Percentiles rank a stretch among this genome's conserved stretches.
Evolutionary conservation across 2,113 vertebrate species (phyloP).

Genomic region (Pollachius pollachius): DNA sequence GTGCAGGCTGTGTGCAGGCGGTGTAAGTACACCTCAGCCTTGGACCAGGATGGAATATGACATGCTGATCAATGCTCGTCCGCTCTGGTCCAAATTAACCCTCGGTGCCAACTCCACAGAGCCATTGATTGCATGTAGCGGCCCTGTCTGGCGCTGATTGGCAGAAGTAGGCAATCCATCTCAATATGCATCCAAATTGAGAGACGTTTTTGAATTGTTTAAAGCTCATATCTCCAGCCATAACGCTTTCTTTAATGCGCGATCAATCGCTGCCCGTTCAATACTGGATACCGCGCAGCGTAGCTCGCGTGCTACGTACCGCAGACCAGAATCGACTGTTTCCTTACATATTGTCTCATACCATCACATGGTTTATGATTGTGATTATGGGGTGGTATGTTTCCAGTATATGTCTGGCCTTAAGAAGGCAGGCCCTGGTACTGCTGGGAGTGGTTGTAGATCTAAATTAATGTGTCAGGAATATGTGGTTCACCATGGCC

Average conservation of each 20-base stretch:
- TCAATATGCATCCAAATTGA: slow-evolving; percentile 36
- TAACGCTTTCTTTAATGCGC: slow-evolving; percentile 24
- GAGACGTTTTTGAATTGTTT: slow-evolving; percentile 49
- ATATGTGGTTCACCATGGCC: neutral
- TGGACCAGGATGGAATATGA: slow-evolving; percentile 24
- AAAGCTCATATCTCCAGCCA: slow-evolving; percentile 23
- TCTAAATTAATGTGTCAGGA: slow-evolving; percentile 17
- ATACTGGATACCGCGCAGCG: neutral
- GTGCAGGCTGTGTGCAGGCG: no score
- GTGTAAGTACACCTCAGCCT: slow-evolving; percentile 14
- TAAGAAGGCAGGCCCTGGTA: neutral
- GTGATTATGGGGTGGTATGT: no score
- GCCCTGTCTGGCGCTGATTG: slow-evolving; percentile 34
- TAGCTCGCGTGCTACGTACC: no score
- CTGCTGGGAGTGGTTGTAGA: neutral
- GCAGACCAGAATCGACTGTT: no score
- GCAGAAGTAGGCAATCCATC: slow-evolving; percentile 42
- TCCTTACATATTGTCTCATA: no score
- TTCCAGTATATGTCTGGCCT: neutral
- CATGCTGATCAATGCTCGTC: slow-evolving; percentile 47
- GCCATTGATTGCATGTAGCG: slow-evolving; percentile 20
- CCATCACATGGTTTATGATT: no score
- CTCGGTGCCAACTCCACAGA: slow-evolving; percentile 12
- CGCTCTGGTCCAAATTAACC: slow-evolving; percentile 33
- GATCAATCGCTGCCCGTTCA: slow-evolving; percentile 22